These are phyloP conservation scores for Percina caprodes DNA, from an alignment of 2,113 vertebrate species.

Conservation along the genomic window DNA sequence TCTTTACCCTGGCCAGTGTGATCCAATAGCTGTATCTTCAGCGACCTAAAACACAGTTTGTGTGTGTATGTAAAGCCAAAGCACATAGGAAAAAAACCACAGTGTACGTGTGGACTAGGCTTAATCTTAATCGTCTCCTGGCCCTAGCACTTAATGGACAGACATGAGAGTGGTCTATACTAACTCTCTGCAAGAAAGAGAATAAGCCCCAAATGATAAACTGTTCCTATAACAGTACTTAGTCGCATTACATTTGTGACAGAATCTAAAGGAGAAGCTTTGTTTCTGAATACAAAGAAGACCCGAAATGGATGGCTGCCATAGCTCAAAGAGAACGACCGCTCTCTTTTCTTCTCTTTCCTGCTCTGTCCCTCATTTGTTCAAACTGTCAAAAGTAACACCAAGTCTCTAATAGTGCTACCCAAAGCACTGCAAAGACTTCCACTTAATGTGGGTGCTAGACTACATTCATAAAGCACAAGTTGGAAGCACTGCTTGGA, in stretches of 20 bases:
- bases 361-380: conserved; percentile 55
- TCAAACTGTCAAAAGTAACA: conserved; percentile 66
- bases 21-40: too few relatives aligned
- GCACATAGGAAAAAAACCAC: too few relatives aligned
- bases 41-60: too few relatives aligned
- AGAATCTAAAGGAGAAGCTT: neutral
- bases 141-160: too few relatives aligned
- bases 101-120: too few relatives aligned
- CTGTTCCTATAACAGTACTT: neutral
- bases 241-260: neutral
- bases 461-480: conserved; percentile 8
- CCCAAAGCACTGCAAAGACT: conserved; percentile 28
- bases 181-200: neutral
- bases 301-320: conserved; percentile 56
- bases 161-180: neutral
- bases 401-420: conserved; percentile 55
- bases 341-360: conserved; percentile 45
- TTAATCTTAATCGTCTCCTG: too few relatives aligned
- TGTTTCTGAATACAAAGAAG: conserved; percentile 71
- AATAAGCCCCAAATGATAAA: too few relatives aligned
- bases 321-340: conserved; percentile 48
- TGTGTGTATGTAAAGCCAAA: too few relatives aligned
- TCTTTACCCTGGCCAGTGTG: too few relatives aligned
- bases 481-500: conserved; percentile 10
- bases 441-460: conserved; percentile 23